Evolutionary conservation across 2,888 invertebrate genomes (phyloP), one percentile per base, ranked within the genome.

Genomic region (Drosophila suboccidentalis): DNA sequence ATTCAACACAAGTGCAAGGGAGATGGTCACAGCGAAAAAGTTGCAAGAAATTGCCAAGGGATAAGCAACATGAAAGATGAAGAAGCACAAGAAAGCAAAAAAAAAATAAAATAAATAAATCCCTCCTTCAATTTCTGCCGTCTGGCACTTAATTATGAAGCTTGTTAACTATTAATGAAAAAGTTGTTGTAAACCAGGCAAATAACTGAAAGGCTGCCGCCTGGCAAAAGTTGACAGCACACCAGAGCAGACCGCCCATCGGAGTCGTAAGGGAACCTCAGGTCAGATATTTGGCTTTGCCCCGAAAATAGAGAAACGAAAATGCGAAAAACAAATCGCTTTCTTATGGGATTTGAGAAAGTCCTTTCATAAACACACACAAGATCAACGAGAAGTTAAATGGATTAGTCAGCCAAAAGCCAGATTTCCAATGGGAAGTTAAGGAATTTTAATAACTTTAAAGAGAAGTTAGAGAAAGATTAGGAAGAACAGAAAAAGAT

Each of bases 91-190:
- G 32, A 46, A n/a, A 53, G 50, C 50, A 67, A 71, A 57, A 44
- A 29, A n/a, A 67, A n/a, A n/a, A n/a, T n/a, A n/a, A n/a, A n/a
- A n/a, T n/a, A n/a, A 50, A 55, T 47, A 67, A 67, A 34, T 49
- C 36, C 26, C 51, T n/a, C 22, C 46, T 46, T 26, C 34, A 29
- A 36, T 57, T 73, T 77, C 58, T 68, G 68, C 43, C 75, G 78
- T 80, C 80, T 80, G 78, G 26, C 73, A 70, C 75, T 89, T 89
- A 87, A 87, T 87, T 87, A 87, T 87, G 77, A 79, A 89, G 82
- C 87, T 87, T 87, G 89, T 87, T 87, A 89, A 87, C 82, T 87
- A 89, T 89, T 87, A 87, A 87, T 87, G 85, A 82, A 85, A 84
- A 84, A 84, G 74, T 89, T 87, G 76, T 78, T 86, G 75, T 78